A percentile compares a stretch with the other conserved stretches of the same genome.
Evolutionary conservation across 1,140 invertebrate species (phyloP).

Genomic region (Penaeus japonicus): DNA sequence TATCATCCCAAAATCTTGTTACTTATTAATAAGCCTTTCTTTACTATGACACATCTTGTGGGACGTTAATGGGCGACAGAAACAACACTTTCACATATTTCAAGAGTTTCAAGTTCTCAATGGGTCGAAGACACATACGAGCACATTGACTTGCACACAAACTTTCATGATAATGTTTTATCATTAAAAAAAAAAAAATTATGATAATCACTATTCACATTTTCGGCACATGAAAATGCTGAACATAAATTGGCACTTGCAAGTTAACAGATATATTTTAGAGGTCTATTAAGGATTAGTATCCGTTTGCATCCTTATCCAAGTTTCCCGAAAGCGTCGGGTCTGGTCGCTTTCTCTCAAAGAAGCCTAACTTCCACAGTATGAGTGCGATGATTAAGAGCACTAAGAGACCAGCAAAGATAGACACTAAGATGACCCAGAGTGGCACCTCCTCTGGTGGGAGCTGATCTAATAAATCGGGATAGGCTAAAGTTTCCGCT

Average conservation of each 20-base stretch:
- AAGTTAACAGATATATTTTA: not conserved
- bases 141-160: too few relatives aligned
- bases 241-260: constrained; percentile 30
- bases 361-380: constrained; percentile 88
- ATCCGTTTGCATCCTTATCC: constrained; percentile 73
- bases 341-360: constrained; percentile 79
- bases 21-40: too few relatives aligned
- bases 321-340: constrained; percentile 83
- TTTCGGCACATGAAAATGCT: not conserved
- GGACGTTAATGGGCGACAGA: too few relatives aligned
- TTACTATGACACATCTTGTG: too few relatives aligned
- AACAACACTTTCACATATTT: too few relatives aligned
- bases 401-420: constrained; percentile 80
- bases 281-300: constrained; percentile 37
- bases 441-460: constrained; percentile 75
- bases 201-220: not conserved
- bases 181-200: not conserved
- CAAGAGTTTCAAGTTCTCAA: too few relatives aligned
- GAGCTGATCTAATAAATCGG: constrained; percentile 75
- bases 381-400: constrained; percentile 79
- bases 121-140: too few relatives aligned
- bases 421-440: constrained; percentile 84
- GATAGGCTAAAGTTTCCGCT: constrained; percentile 83
- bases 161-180: too few relatives aligned
- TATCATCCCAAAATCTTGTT: too few relatives aligned